A percentile compares a stretch with the other conserved stretches of the same genome.
Conservation (phyloP, 2,888 invertebrate species). For the Himalopsyche japonica region DNA sequence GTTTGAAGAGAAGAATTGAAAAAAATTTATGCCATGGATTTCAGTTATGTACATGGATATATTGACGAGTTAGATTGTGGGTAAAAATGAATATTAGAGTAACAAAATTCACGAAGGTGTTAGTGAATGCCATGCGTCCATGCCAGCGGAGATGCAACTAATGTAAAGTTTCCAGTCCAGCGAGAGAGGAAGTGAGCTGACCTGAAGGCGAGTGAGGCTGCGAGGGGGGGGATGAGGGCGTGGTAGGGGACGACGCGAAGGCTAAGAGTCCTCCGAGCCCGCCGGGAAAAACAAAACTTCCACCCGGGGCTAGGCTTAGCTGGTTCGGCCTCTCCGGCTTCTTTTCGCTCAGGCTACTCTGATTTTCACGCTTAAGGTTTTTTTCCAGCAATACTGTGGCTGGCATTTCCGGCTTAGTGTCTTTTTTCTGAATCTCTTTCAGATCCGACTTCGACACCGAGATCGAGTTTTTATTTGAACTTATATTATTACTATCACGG, state of each 20-base stretch:
- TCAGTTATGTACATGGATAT: too few relatives aligned
- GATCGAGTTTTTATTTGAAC: not conserved
- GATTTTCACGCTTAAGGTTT: slow-evolving; percentile 39
- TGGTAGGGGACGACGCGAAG: slow-evolving; percentile 47
- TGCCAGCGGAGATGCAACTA: slow-evolving; percentile 9
- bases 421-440: not conserved
- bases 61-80: not conserved
- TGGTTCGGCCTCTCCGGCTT: slow-evolving; percentile 53
- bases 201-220: slow-evolving; percentile 57
- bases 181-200: slow-evolving; percentile 27
- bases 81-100: not conserved
- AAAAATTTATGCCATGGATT: too few relatives aligned
- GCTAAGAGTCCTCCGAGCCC: slow-evolving; percentile 34
- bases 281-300: slow-evolving; percentile 39
- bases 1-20: too few relatives aligned
- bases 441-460: not conserved
- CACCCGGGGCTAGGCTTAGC: slow-evolving; percentile 53
- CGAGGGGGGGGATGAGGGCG: slow-evolving; percentile 53
- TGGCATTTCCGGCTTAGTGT: not conserved
- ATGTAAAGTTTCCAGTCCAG: not conserved
- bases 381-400: slow-evolving; percentile 15
- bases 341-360: slow-evolving; percentile 42
- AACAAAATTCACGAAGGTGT: not conserved
- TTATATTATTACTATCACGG: slow-evolving; percentile 17
- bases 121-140: slow-evolving; percentile 20